Percentiles rank a stretch among this genome's conserved stretches.
Conservation (phyloP, 2,113 vertebrate genomes). For the Ahaetulla prasina region DNA sequence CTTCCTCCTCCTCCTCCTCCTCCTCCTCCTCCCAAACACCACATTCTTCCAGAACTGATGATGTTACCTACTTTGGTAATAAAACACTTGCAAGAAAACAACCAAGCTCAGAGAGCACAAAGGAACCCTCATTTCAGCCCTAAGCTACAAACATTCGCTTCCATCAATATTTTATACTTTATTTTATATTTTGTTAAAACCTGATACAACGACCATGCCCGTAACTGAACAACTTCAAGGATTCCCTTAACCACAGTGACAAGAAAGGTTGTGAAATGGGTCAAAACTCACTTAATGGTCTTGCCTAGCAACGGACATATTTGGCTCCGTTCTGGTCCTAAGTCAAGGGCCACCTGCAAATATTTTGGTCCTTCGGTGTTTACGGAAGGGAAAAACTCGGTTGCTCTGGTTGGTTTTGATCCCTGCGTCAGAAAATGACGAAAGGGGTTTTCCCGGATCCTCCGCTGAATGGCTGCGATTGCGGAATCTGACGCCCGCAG, state of each 20-base stretch:
- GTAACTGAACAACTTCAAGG: not conserved
- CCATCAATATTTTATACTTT: not conserved
- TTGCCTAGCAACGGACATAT: not conserved
- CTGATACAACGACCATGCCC: not conserved
- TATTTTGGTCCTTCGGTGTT: not conserved
- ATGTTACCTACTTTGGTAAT: no score
- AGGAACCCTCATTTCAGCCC: no score
- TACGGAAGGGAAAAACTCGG: not conserved
- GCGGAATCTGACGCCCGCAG: conserved; percentile 18
- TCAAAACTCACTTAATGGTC: not conserved
- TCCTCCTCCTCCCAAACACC: no score
- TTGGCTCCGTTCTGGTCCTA: not conserved
- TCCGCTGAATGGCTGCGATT: not conserved
- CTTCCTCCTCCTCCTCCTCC: no score
- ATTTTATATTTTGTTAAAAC: not conserved
- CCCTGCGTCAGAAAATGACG: not conserved
- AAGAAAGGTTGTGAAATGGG: not conserved
- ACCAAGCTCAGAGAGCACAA: not conserved
- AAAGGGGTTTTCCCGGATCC: not conserved
- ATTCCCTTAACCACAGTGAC: not conserved
- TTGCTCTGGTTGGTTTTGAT: not conserved
- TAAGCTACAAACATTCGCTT: not conserved
- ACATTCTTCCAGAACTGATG: no score
- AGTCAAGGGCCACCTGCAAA: not conserved
- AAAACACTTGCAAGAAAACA: not conserved